A percentile compares a stretch with the other conserved stretches of the same genome.
Evolutionary conservation across 2,888 invertebrate species (phyloP).

Genomic region (Eumacrocentrus americanus): DNA sequence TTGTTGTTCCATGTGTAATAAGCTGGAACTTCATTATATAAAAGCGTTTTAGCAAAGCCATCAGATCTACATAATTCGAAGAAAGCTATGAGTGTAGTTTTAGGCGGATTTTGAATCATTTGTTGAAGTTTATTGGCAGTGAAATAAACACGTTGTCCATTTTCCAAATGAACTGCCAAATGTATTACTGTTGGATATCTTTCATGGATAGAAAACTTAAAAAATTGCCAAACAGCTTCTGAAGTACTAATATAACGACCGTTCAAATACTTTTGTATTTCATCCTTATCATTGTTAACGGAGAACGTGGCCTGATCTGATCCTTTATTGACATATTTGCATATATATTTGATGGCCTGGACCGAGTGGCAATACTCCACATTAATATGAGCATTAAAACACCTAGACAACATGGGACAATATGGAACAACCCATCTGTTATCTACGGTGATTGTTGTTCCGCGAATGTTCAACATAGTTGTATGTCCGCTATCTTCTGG

Average conservation of each 20-base stretch:
- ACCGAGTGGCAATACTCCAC: constrained; percentile 60
- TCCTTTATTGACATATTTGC: constrained; percentile 50
- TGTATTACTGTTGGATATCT: constrained; percentile 43
- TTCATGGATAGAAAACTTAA: constrained; percentile 43
- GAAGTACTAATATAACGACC: too few relatives aligned
- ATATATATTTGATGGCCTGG: constrained; percentile 58
- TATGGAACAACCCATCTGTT: constrained; percentile 41
- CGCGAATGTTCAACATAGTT: constrained; percentile 13
- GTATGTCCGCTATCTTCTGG: too few relatives aligned
- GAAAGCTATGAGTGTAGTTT: constrained; percentile 8
- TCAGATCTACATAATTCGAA: constrained; percentile 23
- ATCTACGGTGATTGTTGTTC: constrained; percentile 23
- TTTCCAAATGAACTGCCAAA: too few relatives aligned
- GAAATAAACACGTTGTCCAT: constrained; percentile 41
- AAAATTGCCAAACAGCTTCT: constrained; percentile 45
- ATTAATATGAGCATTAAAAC: constrained; percentile 52
- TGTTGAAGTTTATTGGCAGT: background rate
- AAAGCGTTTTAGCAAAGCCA: background rate
- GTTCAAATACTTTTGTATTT: constrained; percentile 42
- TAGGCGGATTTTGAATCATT: background rate
- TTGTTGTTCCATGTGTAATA: constrained; percentile 38
- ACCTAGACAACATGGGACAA: constrained; percentile 36
- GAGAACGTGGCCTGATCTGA: constrained; percentile 37
- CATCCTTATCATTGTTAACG: constrained; percentile 32
- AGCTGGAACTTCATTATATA: background rate